Percentiles rank a stretch among this genome's conserved stretches.
These are phyloP conservation scores for Poecilia gillii DNA, from an alignment of 2,797 vertebrate species.

Conservation along the genomic window DNA sequence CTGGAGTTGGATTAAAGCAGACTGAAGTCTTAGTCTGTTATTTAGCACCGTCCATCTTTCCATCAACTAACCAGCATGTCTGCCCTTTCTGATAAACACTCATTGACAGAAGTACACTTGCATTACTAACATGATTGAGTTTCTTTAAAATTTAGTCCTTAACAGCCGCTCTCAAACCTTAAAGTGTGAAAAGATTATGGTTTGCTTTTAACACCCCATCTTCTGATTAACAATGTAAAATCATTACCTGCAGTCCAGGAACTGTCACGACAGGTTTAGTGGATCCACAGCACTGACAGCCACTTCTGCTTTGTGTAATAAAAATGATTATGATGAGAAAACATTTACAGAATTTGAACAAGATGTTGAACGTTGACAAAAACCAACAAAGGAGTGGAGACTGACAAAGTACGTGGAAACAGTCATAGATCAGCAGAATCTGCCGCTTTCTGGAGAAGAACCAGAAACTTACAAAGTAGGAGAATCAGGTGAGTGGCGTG, in stretches of 20 bases:
- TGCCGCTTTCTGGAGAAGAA: background rate
- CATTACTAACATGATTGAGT: background rate
- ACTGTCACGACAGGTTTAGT: background rate
- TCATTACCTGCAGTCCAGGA: background rate
- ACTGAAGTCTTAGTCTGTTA: background rate
- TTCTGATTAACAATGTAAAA: background rate
- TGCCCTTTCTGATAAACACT: background rate
- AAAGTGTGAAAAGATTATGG: background rate
- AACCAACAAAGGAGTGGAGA: background rate
- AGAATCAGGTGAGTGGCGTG: background rate
- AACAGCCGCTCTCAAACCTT: slow-evolving; percentile 5
- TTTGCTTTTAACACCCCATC: slow-evolving; percentile 1
- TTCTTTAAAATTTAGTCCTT: slow-evolving; percentile 12
- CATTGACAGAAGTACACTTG: slow-evolving; percentile 5
- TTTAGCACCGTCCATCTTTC: background rate
- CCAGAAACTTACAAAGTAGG: background rate
- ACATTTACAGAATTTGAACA: background rate
- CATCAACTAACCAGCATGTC: background rate
- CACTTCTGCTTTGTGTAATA: background rate
- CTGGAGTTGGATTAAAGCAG: no score
- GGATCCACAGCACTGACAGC: background rate
- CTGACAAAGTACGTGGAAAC: background rate
- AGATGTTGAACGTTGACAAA: background rate
- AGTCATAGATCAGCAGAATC: background rate
- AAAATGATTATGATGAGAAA: background rate